phyloP scores from a whole-genome alignment of 1,140 invertebrate species.

The Lepidurus couesii region DNA sequence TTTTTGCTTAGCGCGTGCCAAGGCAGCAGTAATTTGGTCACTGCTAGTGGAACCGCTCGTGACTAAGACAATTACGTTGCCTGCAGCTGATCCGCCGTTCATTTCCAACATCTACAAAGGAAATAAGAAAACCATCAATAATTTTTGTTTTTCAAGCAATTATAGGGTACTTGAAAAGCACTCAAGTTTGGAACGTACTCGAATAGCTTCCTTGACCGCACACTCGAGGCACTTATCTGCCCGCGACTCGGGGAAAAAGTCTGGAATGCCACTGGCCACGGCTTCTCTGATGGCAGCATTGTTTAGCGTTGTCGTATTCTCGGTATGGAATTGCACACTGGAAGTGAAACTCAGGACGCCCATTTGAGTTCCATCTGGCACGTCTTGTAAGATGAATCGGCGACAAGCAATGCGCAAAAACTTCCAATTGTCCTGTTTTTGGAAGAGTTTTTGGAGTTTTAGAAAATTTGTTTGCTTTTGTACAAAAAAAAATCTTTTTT shows the following conservation, averaged over 20 bases:
- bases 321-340: slow-evolving; percentile 45
- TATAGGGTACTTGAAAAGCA: neutral
- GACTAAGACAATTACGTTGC: slow-evolving; percentile 52
- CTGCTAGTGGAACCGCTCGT: slow-evolving; percentile 38
- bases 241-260: slow-evolving; percentile 46
- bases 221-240: slow-evolving; percentile 46
- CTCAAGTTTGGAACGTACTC: slow-evolving; percentile 39
- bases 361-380: slow-evolving; percentile 49
- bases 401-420: slow-evolving; percentile 53
- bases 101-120: slow-evolving; percentile 48
- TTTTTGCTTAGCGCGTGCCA: slow-evolving; percentile 32
- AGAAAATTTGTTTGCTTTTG: too few relatives aligned
- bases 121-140: neutral
- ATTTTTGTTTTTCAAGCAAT: slow-evolving; percentile 14
- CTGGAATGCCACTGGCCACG: slow-evolving; percentile 50
- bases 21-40: slow-evolving; percentile 30
- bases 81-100: slow-evolving; percentile 45
- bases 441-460: too few relatives aligned
- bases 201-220: slow-evolving; percentile 49
- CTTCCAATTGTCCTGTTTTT: slow-evolving; percentile 51
- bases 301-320: slow-evolving; percentile 44
- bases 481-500: slow-evolving; percentile 24
- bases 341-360: slow-evolving; percentile 41
- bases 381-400: slow-evolving; percentile 52
- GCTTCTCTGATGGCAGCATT: slow-evolving; percentile 43